A percentile compares a stretch with the other conserved stretches of the same genome.
phyloP scores from a whole-genome alignment of 2,797 vertebrate species.

The Avahi laniger region DNA sequence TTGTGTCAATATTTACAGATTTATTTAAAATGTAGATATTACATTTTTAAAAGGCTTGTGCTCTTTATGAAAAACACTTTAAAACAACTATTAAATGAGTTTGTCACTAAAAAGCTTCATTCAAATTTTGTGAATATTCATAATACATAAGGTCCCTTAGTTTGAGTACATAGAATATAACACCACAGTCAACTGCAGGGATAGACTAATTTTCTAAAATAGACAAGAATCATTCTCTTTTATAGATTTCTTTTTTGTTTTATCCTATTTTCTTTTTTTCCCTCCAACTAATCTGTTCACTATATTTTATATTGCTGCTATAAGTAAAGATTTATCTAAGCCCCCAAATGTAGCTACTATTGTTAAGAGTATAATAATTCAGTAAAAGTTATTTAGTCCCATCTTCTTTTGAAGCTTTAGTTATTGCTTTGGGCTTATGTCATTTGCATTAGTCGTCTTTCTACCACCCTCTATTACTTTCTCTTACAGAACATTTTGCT shows the following conservation, averaged over 20 bases:
- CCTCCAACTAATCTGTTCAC: not conserved
- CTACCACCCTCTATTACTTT: conserved; percentile 2
- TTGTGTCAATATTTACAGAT: not conserved
- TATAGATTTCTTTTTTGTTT: not conserved
- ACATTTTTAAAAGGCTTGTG: not conserved
- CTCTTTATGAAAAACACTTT: not conserved
- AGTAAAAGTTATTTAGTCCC: conserved; percentile 54
- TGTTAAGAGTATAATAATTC: conserved; percentile 44
- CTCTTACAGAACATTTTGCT: conserved; percentile 50
- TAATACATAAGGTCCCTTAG: not conserved
- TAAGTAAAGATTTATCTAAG: not conserved
- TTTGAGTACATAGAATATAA: not conserved
- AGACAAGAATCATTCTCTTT: not conserved
- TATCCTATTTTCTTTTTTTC: not conserved
- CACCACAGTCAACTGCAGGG: not conserved
- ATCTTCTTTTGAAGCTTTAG: conserved; percentile 19
- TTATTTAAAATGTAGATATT: not conserved
- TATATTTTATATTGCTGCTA: not conserved
- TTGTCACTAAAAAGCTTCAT: not conserved
- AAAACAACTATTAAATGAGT: not conserved
- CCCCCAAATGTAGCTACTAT: conserved; percentile 17
- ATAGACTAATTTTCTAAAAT: not conserved
- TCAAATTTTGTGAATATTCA: not conserved
- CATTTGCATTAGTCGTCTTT: conserved; percentile 20
- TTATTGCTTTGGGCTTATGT: conserved; percentile 14